These are phyloP conservation scores for Leptopilina syphax DNA, from an alignment of 2,888 invertebrate genomes.

Conservation along the genomic window DNA sequence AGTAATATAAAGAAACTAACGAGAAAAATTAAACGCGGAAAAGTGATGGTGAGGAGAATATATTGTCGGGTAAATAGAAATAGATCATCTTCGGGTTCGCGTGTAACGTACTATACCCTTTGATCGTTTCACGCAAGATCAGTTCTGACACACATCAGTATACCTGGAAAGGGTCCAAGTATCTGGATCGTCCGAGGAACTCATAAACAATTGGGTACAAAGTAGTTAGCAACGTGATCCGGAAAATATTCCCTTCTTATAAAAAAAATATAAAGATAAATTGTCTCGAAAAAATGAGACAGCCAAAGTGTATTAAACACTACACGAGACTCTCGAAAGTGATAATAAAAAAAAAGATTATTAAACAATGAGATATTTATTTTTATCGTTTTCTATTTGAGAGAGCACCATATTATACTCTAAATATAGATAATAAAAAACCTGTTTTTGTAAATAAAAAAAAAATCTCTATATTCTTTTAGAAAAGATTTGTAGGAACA, in stretches of 20 bases:
- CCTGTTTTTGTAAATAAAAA: too few relatives aligned
- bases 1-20: background rate
- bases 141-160: constrained; percentile 32
- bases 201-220: constrained; percentile 37
- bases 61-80: constrained; percentile 22
- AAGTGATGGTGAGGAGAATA: background rate
- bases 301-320: too few relatives aligned
- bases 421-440: too few relatives aligned
- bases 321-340: too few relatives aligned
- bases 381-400: too few relatives aligned
- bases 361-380: too few relatives aligned
- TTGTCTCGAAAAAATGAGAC: too few relatives aligned
- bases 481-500: too few relatives aligned
- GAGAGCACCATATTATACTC: too few relatives aligned
- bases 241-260: constrained; percentile 33
- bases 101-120: constrained; percentile 22
- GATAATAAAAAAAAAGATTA: too few relatives aligned
- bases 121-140: constrained; percentile 36
- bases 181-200: constrained; percentile 21
- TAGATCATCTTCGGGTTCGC: constrained; percentile 36
- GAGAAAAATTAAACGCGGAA: constrained; percentile 31
- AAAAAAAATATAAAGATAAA: too few relatives aligned
- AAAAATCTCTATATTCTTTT: too few relatives aligned
- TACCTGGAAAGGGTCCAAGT: constrained; percentile 23
- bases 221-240: constrained; percentile 18